A percentile compares a stretch with the other conserved stretches of the same genome.
Conservation (phyloP, 2,113 vertebrate species). For the Plotosus lineatus region DNA sequence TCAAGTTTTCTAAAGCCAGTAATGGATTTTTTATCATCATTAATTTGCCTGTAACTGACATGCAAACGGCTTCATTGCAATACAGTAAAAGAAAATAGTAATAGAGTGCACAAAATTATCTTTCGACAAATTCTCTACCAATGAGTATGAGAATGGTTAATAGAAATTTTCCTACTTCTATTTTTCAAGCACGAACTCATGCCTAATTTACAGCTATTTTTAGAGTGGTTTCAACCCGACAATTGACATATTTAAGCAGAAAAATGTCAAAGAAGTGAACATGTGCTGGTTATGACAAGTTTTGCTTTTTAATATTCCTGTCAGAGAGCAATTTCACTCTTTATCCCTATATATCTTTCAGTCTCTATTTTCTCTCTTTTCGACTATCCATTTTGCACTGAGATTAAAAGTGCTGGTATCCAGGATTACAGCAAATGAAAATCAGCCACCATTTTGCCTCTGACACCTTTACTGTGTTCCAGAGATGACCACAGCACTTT, state of each 20-base stretch:
- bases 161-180: not conserved
- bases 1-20: no score
- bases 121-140: not conserved
- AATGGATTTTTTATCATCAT: no score
- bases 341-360: not conserved
- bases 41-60: no score
- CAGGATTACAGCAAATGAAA: conserved; percentile 14
- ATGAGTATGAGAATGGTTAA: not conserved
- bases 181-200: not conserved
- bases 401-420: not conserved
- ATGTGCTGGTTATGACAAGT: not conserved
- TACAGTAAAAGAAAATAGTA: not conserved
- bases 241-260: not conserved
- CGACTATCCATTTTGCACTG: not conserved
- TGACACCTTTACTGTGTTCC: not conserved
- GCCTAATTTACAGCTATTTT: not conserved
- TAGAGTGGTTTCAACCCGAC: not conserved
- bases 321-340: not conserved
- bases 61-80: no score
- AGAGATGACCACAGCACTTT: not conserved
- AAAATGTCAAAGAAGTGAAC: not conserved
- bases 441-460: conserved; percentile 24
- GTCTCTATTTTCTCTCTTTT: not conserved
- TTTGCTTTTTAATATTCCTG: not conserved
- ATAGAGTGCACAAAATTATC: not conserved